Base-by-base conservation (phyloP, 2,797 vertebrate species). In the Pseudochromis fuscus region DNA sequence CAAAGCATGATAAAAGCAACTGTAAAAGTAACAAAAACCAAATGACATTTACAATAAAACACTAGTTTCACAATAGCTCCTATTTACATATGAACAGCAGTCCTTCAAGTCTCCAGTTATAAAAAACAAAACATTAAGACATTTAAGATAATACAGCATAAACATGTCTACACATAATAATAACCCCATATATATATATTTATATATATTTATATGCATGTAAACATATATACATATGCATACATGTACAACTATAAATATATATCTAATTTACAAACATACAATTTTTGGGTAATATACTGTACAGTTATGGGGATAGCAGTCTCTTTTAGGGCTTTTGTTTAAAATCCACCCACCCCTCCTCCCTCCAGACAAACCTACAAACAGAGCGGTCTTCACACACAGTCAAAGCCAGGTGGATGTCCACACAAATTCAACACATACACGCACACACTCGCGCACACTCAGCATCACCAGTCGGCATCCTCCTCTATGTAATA, bases 401-500 rank as follows among this genome's bases (percentile, higher is more conserved):
- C 61, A 85, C 66, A 76, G 46, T 79, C 81, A 82, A 87, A 84
- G 75, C 61, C 79, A 82, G 44, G 53, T 56, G 40, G 66, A 79
- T 59, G 33, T 68, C 33, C 68, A 79, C 88, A 87, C 72, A 71
- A 31, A 67, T 62, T 53, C 18, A 73, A 38, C 77, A 40, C 70
- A 35, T 67, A 44, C 87, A 77, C 79, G 28, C 75, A 52, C 77
- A 48, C 76, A 65, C 37, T 48, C 77, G 46, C 87, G 46, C 83
- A 68, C 86, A 85, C 63, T 79, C 82, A 88, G 68, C 78, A 94
- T 97, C 96, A 98, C 97, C 97, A 98, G 95, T 98, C 97, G 58
- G 95, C 96, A 49, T 98, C 97, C 93, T 98, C 97, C 94, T 98
- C 97, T 93, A 98, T 98, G 93, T 99, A 99, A 95, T 98, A 98